Evolutionary conservation across 2,797 vertebrate species (phyloP), one percentile per base, ranked within the genome.

Genomic region (Toxotes lorentzi): DNA sequence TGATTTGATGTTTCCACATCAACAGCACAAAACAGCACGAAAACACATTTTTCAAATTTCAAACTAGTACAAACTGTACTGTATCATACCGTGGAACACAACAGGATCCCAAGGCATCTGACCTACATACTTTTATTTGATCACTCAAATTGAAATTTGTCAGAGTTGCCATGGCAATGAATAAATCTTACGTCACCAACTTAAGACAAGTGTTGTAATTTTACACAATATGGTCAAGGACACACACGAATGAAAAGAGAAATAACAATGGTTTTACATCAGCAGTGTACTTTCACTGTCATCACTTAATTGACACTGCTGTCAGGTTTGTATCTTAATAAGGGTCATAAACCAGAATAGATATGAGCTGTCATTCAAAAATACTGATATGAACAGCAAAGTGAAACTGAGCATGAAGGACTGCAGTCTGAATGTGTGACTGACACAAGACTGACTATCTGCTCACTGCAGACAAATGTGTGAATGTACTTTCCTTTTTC

Each of bases 71-170:
- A 63, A 51, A 54, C 65, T 51, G 76, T 50, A 34, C 69, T 9
- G 35, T 19, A 58, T 50, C 23, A 4, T 23, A 62, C 13, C 43
- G 60, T 38, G 6, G 27, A 48, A 60, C 57, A 51, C 73, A 75
- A 78, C 70, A 68, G 41, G 76, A 84, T 63, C 79, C 59, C 47
- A 19, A 45, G 13, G 54, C 67, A 64, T 73, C 51, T 70, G 61
- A 78, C 73, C 78, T 38, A 78, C 70, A 85, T 79, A 75, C 38
- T 76, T 79, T 69, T 4, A 78, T 76, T 70, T 57, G 5, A 70
- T 73, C 4, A 2, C 40, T 60, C 5, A 59, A 62, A 78, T 41
- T n/a, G 14, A 64, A 73, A 73, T 77, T 57, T 70, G 64, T 71
- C 32, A 63, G 61, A 32, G 35, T 43, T 70, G 40, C 53, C 50